Evolutionary conservation across 1,140 invertebrate genomes (phyloP), one percentile per base, ranked within the genome.

Genomic region (Varroa destructor): DNA sequence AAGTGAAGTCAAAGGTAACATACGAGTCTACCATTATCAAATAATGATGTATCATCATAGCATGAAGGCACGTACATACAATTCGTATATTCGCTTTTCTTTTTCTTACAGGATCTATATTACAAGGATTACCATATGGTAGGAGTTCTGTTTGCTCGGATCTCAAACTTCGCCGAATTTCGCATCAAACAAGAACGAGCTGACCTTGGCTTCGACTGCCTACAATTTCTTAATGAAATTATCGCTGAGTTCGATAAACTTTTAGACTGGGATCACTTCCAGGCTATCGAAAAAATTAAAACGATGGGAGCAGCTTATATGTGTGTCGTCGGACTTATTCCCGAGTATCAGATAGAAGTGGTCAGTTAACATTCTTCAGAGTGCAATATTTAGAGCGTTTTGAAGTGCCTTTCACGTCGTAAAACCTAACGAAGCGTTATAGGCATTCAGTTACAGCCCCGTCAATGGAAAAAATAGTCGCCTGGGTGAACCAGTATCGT

Each of bases 131-230:
- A 95, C 81, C 86, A 86, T 74, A 86, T 89, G 77, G 90, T 94
- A 57, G 91, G 91, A 51, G 91, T 96, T 36, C 86, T 93, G 58
- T 95, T 95, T 81, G 91, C 91, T 43, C 91, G 89, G 6, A 92
- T 96, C 77, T 91, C 92, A 74, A 96, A 96, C 82, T 96, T 93
- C 80, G 90, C 93, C 78, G 91, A 95, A 79, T 95, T 95, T 82
- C 95, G 94, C 81, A 91, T 89, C 76, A 90, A 95, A 82, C 83
- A 93, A 73, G 91, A 94, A 80, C 90, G 90, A 57, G 93, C 89
- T 78, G 89, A 92, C 79, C 89, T 91, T 80, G 93, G 93, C 3
- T 85, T 95, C 73, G 93, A 95, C 80, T 95, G 91, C 79, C 82
- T 96, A 25, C 77, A 87, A 64, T 80, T 90, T 12, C 81, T 90